Conservation (phyloP, 2,113 vertebrate genomes). For the Cairina moschata region DNA sequence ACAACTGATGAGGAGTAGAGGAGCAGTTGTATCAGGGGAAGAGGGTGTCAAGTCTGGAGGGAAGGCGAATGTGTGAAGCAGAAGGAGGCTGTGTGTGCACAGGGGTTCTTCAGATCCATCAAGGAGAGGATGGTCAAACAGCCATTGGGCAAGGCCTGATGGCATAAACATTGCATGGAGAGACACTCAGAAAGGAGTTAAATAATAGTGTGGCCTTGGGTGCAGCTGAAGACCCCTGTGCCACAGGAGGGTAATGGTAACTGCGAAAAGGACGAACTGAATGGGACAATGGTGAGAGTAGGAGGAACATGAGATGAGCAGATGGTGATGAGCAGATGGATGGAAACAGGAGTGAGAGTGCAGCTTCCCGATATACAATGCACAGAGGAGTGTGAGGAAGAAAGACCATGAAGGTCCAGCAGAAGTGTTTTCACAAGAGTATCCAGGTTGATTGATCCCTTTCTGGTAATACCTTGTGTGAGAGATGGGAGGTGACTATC, state of each 20-base stretch:
- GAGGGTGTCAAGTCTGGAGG: not conserved
- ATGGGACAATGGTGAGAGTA: not conserved
- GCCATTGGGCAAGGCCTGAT: not conserved
- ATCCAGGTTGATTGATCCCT: not conserved
- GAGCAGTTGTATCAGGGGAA: not conserved
- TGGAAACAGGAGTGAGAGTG: not conserved
- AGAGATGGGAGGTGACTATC: not conserved
- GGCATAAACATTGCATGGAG: not conserved
- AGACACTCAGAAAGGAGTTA: not conserved
- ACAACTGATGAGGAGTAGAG: not conserved
- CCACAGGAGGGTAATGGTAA: not conserved
- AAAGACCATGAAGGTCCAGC: not conserved
- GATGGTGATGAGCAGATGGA: not conserved
- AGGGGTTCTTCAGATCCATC: not conserved
- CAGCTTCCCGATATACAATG: not conserved
- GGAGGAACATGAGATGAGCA: not conserved
- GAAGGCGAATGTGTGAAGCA: not conserved
- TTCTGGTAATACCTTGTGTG: not conserved
- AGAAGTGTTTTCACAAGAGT: not conserved
- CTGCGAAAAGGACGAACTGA: not conserved
- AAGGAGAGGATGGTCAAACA: not conserved
- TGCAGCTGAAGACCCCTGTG: not conserved
- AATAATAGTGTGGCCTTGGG: not conserved
- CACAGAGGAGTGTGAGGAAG: not conserved
- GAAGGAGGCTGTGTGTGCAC: not conserved